These are phyloP conservation scores for Rhinichthys klamathensis DNA, from an alignment of 2,113 vertebrate genomes.

Conservation along the genomic window DNA sequence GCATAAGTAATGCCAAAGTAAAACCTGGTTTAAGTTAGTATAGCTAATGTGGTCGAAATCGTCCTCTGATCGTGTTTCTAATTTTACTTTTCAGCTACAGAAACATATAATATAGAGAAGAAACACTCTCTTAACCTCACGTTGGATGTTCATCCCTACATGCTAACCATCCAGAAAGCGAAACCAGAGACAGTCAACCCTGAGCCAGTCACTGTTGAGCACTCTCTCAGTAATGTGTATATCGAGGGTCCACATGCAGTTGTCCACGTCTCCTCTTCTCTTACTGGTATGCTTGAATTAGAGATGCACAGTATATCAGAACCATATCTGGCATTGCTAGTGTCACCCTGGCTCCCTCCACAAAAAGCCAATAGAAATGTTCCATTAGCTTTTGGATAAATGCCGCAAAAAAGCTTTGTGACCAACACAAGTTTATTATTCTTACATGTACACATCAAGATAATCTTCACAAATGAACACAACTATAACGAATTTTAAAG, in stretches of 20 bases:
- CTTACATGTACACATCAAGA: neutral
- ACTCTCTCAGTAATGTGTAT: conserved; percentile 86
- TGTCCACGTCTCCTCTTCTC: conserved; percentile 73
- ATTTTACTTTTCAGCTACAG: conserved; percentile 56
- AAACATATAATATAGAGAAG: conserved; percentile 80
- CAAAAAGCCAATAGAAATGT: neutral
- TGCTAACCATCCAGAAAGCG: conserved; percentile 89
- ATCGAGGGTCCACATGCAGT: conserved; percentile 78
- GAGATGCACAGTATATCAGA: neutral
- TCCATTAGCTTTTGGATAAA: neutral
- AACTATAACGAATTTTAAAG: neutral
- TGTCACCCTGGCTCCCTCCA: neutral
- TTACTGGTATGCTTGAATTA: conserved; percentile 67
- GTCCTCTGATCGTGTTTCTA: conserved; percentile 14
- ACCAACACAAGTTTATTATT: neutral
- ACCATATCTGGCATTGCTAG: neutral
- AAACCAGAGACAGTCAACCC: conserved; percentile 80
- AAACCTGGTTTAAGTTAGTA: conserved; percentile 26
- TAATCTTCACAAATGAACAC: neutral
- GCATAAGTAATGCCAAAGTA: conserved; percentile 74
- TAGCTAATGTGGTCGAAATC: neutral
- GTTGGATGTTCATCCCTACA: conserved; percentile 95
- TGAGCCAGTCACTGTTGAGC: conserved; percentile 80
- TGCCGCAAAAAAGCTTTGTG: neutral
- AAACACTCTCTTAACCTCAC: conserved; percentile 95